Percentiles rank a stretch among this genome's conserved stretches.
phyloP scores from a whole-genome alignment of 1,140 invertebrate species.

The Helicoverpa armigera region DNA sequence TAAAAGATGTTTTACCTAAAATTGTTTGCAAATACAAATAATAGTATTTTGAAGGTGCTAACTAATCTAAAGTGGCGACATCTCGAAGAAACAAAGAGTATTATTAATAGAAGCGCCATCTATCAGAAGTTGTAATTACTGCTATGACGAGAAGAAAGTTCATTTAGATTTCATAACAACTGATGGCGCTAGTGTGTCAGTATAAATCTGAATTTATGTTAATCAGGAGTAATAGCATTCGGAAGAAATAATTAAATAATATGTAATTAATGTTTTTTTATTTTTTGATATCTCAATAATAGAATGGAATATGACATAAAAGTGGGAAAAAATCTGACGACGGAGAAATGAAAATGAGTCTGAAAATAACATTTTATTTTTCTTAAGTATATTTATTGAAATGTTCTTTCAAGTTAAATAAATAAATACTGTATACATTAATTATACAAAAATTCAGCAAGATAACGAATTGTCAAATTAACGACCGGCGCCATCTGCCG shows the following conservation, averaged over 20 bases:
- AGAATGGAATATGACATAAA: neutral
- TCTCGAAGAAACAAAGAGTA: neutral
- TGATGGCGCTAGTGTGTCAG: slow-evolving; percentile 38
- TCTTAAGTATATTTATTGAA: no score
- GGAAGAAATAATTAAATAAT: no score
- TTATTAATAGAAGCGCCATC: slow-evolving; percentile 21
- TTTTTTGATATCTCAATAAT: neutral
- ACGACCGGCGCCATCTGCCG: neutral
- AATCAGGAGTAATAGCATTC: neutral
- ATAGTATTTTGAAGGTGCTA: no score
- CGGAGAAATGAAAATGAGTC: no score
- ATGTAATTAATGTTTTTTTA: no score
- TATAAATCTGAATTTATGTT: neutral
- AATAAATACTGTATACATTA: neutral
- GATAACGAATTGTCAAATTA: neutral
- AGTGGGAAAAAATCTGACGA: no score
- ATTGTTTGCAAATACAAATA: no score
- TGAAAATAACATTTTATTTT: no score
- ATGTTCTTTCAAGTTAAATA: no score
- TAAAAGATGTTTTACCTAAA: no score
- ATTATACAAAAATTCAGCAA: neutral
- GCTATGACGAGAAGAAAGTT: neutral
- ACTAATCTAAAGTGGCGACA: neutral
- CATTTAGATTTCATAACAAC: neutral
- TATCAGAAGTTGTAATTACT: slow-evolving; percentile 1